These are phyloP conservation scores for Odontomachus brunneus DNA, from an alignment of 1,140 invertebrate genomes.

Conservation along the genomic window DNA sequence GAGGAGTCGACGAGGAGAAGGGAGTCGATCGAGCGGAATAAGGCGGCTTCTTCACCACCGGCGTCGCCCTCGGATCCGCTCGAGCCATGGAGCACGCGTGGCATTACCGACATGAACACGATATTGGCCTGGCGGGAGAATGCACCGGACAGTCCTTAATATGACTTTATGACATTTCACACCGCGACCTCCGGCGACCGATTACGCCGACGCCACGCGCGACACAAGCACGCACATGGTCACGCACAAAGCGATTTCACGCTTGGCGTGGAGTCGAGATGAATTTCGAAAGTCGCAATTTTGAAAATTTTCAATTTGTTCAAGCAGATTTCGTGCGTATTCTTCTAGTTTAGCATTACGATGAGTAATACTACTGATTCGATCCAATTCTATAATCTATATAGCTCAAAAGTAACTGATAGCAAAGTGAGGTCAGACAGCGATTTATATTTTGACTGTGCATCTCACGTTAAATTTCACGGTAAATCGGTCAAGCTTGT, in stretches of 20 bases:
- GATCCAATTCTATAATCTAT: too few species aligned
- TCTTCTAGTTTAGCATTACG: too few species aligned
- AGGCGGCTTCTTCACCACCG: constrained; percentile 65
- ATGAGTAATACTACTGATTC: too few species aligned
- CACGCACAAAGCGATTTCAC: neutral
- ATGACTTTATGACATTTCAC: constrained; percentile 68
- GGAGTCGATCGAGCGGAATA: constrained; percentile 72
- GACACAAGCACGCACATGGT: neutral
- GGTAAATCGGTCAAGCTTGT: too few species aligned
- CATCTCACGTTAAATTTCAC: too few species aligned
- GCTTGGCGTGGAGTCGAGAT: neutral
- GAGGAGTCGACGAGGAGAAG: constrained; percentile 56
- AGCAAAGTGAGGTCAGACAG: too few species aligned
- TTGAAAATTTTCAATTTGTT: constrained; percentile 2
- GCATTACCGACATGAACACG: constrained; percentile 90
- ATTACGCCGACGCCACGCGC: neutral
- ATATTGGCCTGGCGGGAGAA: constrained; percentile 88
- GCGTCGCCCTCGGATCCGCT: constrained; percentile 87
- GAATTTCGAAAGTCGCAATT: constrained; percentile 17
- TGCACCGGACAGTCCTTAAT: constrained; percentile 81
- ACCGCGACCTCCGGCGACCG: neutral
- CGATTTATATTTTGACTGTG: too few species aligned
- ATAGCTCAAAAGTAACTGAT: too few species aligned
- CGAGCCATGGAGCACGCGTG: constrained; percentile 90
- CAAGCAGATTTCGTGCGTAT: neutral